Evolutionary conservation across 2,113 vertebrate genomes (phyloP), one percentile per base, ranked within the genome.

Genomic region (Psilopsiagon aurifrons): DNA sequence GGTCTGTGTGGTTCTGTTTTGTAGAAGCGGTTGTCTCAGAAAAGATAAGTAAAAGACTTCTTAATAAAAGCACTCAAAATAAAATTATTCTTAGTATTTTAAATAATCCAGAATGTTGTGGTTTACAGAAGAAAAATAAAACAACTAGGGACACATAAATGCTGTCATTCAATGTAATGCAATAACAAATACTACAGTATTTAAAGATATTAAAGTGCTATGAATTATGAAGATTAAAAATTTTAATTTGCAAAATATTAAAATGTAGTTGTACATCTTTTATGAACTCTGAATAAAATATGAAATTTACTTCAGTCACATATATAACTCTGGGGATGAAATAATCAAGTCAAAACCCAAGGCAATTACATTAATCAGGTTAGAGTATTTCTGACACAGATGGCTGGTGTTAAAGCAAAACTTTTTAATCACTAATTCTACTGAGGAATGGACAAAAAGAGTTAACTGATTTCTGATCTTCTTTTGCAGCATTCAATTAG

Each of bases 221-320:
- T 16, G 23, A 15, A 5, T n/a, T 93, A 63, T 60, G 23, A 43
- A 74, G 60, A 33, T 63, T 52, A 27, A 39, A 57, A 25, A 46
- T 62, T 70, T 44, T 59, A 59, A 67, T 79, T 71, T 87, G 19
- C 7, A 79, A 92, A 94, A 84, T 19, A 82, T 55, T 63, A 31
- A 78, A 82, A 46, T 22, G 13, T 51, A 35, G 33, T 49, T 64
- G 18, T 75, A 43, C 39, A 47, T 82, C 1, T 90, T 87, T 86
- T 80, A 69, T 83, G 85, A 83, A 57, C 16, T 92, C 84, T 37
- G 60, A 83, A 91, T 74, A 81, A 95, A 86, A 90, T 60, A 78
- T 19, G 20, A 88, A 70, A 52, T 83, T 87, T 83, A 44, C 17
- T 88, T 83, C 43, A 75, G n/a, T 69, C 20, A 12, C 55, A 55